Percentiles rank a stretch among this genome's conserved stretches.
phyloP scores from a whole-genome alignment of 2,113 vertebrate genomes.

The Riparia riparia region DNA sequence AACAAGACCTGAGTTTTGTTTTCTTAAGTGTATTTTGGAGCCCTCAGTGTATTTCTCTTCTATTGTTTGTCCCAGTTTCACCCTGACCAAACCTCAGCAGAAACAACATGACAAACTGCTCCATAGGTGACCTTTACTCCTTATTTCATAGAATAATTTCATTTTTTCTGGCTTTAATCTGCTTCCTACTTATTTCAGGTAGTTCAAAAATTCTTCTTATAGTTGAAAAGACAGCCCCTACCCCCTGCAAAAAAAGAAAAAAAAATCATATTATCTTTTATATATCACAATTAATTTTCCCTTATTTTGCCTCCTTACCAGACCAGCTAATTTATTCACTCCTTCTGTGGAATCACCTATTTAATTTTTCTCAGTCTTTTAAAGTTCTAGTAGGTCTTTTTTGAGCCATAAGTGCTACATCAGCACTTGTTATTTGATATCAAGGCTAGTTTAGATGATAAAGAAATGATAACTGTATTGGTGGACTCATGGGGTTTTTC shows the following conservation, averaged over 20 bases:
- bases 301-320: neutral
- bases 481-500: neutral
- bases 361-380: neutral
- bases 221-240: neutral
- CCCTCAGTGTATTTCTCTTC: neutral
- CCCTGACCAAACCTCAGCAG: neutral
- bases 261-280: rapidly evolving
- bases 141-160: neutral
- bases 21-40: neutral
- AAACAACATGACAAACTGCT: neutral
- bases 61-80: neutral
- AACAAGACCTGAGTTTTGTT: neutral
- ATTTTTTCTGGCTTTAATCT: neutral
- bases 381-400: neutral
- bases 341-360: neutral
- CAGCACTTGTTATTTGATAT: neutral
- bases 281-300: neutral
- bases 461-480: neutral
- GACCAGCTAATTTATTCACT: neutral
- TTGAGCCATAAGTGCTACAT: neutral
- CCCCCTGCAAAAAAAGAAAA: neutral
- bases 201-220: neutral
- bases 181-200: neutral
- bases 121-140: neutral
- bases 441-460: neutral